A percentile compares a stretch with the other conserved stretches of the same genome.
Evolutionary conservation across 2,888 invertebrate genomes (phyloP).

Genomic region (Noctua fimbriata): DNA sequence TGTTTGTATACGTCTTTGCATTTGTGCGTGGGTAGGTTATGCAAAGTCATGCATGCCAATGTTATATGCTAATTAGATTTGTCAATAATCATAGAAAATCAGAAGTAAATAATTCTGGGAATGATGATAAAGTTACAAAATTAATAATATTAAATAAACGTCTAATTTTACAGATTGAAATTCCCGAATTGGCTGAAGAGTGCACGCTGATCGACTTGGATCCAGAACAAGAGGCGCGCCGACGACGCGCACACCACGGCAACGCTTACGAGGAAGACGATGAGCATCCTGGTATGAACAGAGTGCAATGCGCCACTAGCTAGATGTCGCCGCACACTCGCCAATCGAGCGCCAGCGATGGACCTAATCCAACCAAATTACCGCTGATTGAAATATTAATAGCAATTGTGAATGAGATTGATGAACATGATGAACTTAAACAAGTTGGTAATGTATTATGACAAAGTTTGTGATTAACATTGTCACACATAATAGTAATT

Average conservation of each 20-base stretch:
- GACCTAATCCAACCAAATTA: constrained; percentile 59
- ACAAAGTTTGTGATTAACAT: constrained; percentile 26
- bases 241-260: constrained; percentile 91
- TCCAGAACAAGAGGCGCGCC: constrained; percentile 93
- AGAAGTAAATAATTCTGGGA: not conserved
- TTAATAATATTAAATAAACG: not conserved
- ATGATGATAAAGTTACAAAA: not conserved
- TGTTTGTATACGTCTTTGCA: constrained; percentile 18
- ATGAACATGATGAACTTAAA: constrained; percentile 27
- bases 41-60: constrained; percentile 34
- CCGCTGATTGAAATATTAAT: constrained; percentile 56
- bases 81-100: constrained; percentile 5
- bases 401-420: constrained; percentile 43
- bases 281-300: constrained; percentile 92
- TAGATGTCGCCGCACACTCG: constrained; percentile 79
- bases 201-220: constrained; percentile 94
- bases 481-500: constrained; percentile 15
- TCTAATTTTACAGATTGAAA: constrained; percentile 79
- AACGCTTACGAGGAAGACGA: constrained; percentile 94
- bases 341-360: constrained; percentile 53
- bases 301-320: constrained; percentile 95
- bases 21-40: constrained; percentile 12
- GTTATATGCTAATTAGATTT: constrained; percentile 18
- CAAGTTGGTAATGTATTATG: constrained; percentile 18
- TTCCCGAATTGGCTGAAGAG: constrained; percentile 95